A percentile compares a stretch with the other conserved stretches of the same genome.
Conservation (phyloP, 2,113 vertebrate species). For the Willisornis vidua region DNA sequence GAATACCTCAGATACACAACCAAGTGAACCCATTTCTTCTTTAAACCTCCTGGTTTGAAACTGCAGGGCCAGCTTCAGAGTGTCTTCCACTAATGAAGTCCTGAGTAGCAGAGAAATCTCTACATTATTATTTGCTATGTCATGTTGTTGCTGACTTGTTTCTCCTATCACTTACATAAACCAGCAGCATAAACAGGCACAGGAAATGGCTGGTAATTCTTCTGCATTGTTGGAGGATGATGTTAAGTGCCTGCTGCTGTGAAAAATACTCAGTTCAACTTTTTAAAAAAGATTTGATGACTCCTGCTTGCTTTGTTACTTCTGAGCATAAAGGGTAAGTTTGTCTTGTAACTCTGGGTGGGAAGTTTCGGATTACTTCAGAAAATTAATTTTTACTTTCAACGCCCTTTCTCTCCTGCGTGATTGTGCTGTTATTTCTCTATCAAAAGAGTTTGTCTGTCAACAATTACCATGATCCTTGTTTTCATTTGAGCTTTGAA, state of each 20-base stretch:
- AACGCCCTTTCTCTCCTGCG: not conserved
- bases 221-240: not conserved
- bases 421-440: not conserved
- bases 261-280: not conserved
- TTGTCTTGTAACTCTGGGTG: not conserved
- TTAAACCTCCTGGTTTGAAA: not conserved
- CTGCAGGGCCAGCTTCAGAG: not conserved
- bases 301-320: not conserved
- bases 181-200: not conserved
- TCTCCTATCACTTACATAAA: constrained; percentile 12
- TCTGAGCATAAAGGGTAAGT: not conserved
- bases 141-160: not conserved
- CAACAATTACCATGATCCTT: not conserved
- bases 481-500: not conserved
- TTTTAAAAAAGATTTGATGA: not conserved
- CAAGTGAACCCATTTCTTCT: not conserved
- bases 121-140: not conserved
- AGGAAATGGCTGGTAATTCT: not conserved
- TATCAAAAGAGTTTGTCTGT: not conserved
- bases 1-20: not conserved
- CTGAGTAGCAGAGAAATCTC: not conserved
- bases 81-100: not conserved
- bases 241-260: not conserved
- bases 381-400: constrained; percentile 13
- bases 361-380: constrained; percentile 4